Conservation (phyloP, 2,888 invertebrate species). For the Microplitis deprimator region DNA sequence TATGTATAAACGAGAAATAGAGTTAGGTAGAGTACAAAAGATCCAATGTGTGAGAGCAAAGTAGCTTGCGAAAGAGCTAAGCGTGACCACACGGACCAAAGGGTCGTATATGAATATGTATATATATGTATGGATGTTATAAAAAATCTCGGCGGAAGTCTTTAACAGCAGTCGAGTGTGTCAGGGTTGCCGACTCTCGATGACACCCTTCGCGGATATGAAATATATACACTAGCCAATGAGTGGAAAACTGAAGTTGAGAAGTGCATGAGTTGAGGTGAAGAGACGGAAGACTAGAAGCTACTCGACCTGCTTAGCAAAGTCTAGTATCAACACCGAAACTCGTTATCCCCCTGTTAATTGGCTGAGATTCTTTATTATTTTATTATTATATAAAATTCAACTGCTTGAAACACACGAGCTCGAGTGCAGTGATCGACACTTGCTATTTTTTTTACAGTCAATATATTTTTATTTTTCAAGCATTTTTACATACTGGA, state of each 20-base stretch:
- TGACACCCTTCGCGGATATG: background rate
- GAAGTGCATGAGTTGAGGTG: background rate
- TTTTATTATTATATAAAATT: slow-evolving; percentile 45
- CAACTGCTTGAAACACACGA: background rate
- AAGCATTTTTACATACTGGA: too few relatives aligned
- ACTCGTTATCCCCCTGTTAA: slow-evolving; percentile 59
- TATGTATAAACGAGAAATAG: slow-evolving; percentile 9
- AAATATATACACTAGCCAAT: slow-evolving; percentile 3
- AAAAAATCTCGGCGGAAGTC: slow-evolving; percentile 49
- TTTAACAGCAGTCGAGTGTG: slow-evolving; percentile 60
- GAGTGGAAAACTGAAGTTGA: background rate
- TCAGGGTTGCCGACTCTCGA: slow-evolving; percentile 64
- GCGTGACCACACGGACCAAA: slow-evolving; percentile 52
- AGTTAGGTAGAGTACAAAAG: slow-evolving; percentile 9
- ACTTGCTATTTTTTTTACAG: too few relatives aligned
- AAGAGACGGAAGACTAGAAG: background rate
- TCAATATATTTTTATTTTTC: too few relatives aligned
- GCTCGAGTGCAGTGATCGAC: background rate
- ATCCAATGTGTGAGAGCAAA: background rate
- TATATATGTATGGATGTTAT: slow-evolving; percentile 52
- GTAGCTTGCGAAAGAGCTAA: background rate
- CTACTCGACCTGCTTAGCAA: slow-evolving; percentile 32
- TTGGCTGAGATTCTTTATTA: slow-evolving; percentile 57
- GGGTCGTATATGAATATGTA: slow-evolving; percentile 60
- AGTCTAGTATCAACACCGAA: slow-evolving; percentile 22